phyloP scores from a whole-genome alignment of 1,140 invertebrate genomes.

The Branchinecta lynchi region DNA sequence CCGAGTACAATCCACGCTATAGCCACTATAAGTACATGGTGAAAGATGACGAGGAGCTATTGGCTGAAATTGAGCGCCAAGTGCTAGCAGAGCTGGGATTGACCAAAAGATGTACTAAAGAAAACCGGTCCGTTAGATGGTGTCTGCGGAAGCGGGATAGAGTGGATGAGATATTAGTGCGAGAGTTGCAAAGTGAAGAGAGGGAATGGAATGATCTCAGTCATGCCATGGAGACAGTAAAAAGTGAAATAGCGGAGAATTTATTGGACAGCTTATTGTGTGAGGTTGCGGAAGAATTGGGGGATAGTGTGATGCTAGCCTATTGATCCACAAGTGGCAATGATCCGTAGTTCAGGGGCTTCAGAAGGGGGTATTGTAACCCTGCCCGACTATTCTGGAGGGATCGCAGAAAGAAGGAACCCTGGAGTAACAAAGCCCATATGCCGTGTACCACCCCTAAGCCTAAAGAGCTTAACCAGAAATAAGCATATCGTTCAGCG shows the following conservation, averaged over 20 bases:
- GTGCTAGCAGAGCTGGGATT: background rate
- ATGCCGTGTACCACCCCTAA: too few relatives aligned
- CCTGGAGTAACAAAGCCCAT: too few relatives aligned
- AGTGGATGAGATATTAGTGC: background rate
- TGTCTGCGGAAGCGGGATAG: background rate
- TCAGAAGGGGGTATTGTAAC: too few relatives aligned
- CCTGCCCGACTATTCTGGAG: too few relatives aligned
- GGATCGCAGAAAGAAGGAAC: too few relatives aligned
- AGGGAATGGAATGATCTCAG: background rate
- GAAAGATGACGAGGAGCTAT: background rate
- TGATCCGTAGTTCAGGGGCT: too few relatives aligned
- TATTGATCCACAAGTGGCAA: background rate
- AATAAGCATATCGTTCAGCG: too few relatives aligned
- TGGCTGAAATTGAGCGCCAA: background rate
- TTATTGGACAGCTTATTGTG: background rate
- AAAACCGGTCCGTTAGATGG: background rate
- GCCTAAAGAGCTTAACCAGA: too few relatives aligned
- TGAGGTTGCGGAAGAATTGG: background rate
- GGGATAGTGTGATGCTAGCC: background rate
- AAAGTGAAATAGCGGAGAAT: background rate
- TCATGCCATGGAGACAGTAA: background rate
- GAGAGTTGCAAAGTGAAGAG: constrained; percentile 1
- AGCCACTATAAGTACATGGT: background rate
- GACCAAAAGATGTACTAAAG: background rate
- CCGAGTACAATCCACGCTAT: background rate